phyloP scores from a whole-genome alignment of 2,113 vertebrate genomes.

The Pyrgilauda ruficollis region DNA sequence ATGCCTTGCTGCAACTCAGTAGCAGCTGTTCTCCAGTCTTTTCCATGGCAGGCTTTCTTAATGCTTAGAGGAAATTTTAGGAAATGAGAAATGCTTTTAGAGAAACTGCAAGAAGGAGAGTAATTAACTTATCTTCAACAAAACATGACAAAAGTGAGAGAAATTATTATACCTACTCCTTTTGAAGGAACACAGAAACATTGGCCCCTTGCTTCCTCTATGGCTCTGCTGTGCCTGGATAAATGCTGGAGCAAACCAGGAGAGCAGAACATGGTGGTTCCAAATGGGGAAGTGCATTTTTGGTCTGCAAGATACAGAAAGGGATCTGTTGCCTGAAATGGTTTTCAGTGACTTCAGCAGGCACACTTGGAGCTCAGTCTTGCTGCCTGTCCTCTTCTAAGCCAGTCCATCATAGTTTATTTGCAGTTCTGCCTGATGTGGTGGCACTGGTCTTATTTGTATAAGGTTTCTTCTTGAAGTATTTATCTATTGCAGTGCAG shows the following conservation, averaged over 20 bases:
- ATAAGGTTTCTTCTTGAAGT: not conserved
- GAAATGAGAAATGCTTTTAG: not conserved
- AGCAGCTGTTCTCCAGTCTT: not conserved
- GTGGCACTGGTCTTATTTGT: not conserved
- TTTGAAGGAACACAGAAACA: not conserved
- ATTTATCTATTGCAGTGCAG: not conserved
- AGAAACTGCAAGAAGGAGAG: not conserved
- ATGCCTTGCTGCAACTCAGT: not conserved
- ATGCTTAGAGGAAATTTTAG: not conserved
- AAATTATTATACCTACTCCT: not conserved
- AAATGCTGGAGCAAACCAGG: not conserved
- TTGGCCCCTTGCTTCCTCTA: accelerated
- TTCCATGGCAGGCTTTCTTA: not conserved
- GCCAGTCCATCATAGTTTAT: not conserved
- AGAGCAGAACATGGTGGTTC: not conserved
- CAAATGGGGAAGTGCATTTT: accelerated
- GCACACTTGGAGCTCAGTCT: not conserved
- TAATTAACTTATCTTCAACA: not conserved
- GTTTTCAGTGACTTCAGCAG: not conserved
- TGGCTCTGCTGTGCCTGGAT: not conserved
- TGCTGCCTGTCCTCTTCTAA: not conserved
- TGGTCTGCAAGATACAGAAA: not conserved
- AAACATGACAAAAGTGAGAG: not conserved
- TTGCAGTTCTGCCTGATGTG: not conserved
- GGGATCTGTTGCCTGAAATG: not conserved